These are phyloP conservation scores for Platysteira castanea DNA, from an alignment of 2,113 vertebrate species.

Conservation along the genomic window DNA sequence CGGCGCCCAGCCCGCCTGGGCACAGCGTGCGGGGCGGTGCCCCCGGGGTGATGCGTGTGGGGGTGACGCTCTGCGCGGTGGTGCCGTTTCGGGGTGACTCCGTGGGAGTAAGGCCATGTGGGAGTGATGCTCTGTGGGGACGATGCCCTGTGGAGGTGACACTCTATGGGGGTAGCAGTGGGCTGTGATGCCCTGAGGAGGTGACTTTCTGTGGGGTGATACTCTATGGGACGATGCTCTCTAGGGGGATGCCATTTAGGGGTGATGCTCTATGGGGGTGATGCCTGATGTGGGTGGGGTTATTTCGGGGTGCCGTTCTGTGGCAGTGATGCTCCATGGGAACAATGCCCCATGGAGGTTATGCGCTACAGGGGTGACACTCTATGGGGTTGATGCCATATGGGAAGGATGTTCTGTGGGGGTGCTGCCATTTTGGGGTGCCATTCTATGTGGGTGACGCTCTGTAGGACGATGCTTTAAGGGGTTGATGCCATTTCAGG, in stretches of 20 bases:
- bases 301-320: neutral
- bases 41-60: fast-evolving
- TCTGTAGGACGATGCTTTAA: neutral
- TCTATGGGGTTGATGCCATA: neutral
- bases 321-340: neutral
- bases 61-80: too few species aligned
- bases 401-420: neutral
- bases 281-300: neutral
- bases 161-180: neutral
- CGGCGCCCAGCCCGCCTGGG: neutral
- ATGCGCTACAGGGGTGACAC: neutral
- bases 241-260: neutral
- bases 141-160: neutral
- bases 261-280: neutral
- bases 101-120: fast-evolving
- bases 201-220: neutral
- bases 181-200: neutral
- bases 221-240: neutral
- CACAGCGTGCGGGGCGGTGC: fast-evolving
- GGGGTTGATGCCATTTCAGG: neutral
- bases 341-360: fast-evolving
- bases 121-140: neutral
- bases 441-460: fast-evolving
- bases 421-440: neutral
- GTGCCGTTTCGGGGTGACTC: neutral